Percentiles rank a stretch among this genome's conserved stretches.
These are phyloP conservation scores for Strigops habroptila DNA, from an alignment of 2,113 vertebrate genomes.

Conservation along the genomic window DNA sequence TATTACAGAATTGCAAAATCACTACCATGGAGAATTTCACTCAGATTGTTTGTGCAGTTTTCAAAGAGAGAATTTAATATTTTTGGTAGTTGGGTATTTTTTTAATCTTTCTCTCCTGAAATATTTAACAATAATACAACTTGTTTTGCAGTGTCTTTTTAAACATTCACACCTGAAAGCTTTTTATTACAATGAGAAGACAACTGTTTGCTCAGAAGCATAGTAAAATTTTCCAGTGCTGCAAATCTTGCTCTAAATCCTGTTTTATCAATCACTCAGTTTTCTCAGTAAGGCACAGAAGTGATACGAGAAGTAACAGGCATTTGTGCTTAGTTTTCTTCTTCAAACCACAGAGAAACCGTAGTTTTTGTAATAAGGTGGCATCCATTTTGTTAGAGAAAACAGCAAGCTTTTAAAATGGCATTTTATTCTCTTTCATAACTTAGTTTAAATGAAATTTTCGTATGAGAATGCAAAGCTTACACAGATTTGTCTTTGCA, in stretches of 20 bases:
- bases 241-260: not conserved
- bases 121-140: not conserved
- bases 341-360: not conserved
- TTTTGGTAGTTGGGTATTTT: not conserved
- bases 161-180: conserved; percentile 6
- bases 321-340: not conserved
- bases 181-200: conserved; percentile 1
- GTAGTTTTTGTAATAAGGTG: not conserved
- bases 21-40: not conserved
- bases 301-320: not conserved
- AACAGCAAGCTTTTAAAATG: not conserved
- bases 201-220: not conserved
- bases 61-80: not conserved
- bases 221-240: not conserved
- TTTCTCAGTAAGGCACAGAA: not conserved
- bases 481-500: not conserved
- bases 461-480: not conserved
- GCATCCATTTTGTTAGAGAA: conserved; percentile 3
- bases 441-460: conserved; percentile 14
- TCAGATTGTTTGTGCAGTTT: not conserved
- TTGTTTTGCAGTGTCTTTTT: not conserved
- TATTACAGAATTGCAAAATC: not conserved
- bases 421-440: not conserved
- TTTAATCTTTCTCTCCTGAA: not conserved
- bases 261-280: not conserved